Conservation (phyloP, 1,140 invertebrate genomes). For the Lepidurus couesii region DNA sequence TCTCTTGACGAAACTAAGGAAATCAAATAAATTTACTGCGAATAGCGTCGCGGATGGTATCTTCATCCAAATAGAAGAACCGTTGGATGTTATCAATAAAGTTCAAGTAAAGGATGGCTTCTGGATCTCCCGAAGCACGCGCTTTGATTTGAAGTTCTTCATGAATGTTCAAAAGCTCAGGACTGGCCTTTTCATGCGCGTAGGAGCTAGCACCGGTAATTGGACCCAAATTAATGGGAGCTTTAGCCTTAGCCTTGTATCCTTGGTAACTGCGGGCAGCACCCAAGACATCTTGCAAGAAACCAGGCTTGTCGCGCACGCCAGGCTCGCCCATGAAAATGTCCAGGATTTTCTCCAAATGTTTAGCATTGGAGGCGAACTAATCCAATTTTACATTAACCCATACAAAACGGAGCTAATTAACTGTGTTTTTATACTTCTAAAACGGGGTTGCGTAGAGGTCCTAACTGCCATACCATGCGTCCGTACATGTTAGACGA, state of each 20-base stretch:
- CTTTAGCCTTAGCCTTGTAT: not conserved
- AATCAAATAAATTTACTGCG: not conserved
- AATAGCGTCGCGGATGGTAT: constrained; percentile 16
- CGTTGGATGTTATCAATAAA: constrained; percentile 32
- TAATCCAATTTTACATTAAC: not conserved
- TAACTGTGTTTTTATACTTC: not conserved
- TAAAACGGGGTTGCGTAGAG: not conserved
- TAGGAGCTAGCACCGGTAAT: not conserved
- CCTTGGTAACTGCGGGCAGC: not conserved
- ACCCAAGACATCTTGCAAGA: constrained; percentile 17
- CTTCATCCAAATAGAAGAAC: constrained; percentile 23
- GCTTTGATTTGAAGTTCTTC: constrained; percentile 32
- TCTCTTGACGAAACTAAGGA: not conserved
- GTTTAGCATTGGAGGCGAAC: constrained; percentile 24
- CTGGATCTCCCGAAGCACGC: constrained; percentile 31
- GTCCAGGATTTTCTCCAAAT: constrained; percentile 30
- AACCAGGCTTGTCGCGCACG: constrained; percentile 25
- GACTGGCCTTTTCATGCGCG: not conserved
- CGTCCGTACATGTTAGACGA: constrained; percentile 24
- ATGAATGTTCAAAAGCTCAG: constrained; percentile 29
- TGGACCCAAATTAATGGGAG: not conserved
- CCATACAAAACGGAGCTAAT: no score
- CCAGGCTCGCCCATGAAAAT: constrained; percentile 27
- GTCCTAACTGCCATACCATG: constrained; percentile 15
- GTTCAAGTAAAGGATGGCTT: constrained; percentile 32